Percentiles rank a stretch among this genome's conserved stretches.
These are phyloP conservation scores for Numenius phaeopus DNA, from an alignment of 2,797 vertebrate genomes.

Conservation along the genomic window DNA sequence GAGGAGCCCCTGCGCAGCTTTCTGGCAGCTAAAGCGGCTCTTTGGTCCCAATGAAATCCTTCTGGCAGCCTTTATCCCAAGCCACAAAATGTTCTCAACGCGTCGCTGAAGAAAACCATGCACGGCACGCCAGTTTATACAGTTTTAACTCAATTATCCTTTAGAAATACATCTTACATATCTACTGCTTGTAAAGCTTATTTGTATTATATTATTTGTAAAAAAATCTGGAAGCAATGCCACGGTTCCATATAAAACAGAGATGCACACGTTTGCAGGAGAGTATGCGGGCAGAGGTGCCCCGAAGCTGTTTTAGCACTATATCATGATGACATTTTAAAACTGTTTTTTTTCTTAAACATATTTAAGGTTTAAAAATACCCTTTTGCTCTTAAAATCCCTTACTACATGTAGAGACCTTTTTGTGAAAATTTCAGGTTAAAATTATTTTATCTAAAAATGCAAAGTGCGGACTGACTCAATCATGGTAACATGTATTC, in stretches of 20 bases:
- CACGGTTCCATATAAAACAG: not conserved
- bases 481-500: not conserved
- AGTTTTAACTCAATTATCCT: not conserved
- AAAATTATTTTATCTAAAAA: not conserved
- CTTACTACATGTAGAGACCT: not conserved
- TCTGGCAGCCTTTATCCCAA: not conserved
- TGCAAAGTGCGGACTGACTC: not conserved
- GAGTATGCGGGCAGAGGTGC: not conserved
- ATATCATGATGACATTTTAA: not conserved
- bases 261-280: not conserved
- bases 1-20: not conserved
- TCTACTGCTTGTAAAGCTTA: not conserved
- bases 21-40: not conserved
- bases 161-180: not conserved
- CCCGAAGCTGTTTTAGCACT: not conserved
- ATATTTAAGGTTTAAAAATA: not conserved
- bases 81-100: not conserved
- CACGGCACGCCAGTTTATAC: accelerated
- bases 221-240: not conserved
- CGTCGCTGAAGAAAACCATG: not conserved
- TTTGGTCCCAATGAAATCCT: not conserved
- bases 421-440: not conserved
- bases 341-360: not conserved
- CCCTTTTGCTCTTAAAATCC: not conserved
- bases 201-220: not conserved